These are phyloP conservation scores for Cladopsammia gracilis DNA, from an alignment of 64 coral and sea anemone genomes.

Conservation along the genomic window DNA sequence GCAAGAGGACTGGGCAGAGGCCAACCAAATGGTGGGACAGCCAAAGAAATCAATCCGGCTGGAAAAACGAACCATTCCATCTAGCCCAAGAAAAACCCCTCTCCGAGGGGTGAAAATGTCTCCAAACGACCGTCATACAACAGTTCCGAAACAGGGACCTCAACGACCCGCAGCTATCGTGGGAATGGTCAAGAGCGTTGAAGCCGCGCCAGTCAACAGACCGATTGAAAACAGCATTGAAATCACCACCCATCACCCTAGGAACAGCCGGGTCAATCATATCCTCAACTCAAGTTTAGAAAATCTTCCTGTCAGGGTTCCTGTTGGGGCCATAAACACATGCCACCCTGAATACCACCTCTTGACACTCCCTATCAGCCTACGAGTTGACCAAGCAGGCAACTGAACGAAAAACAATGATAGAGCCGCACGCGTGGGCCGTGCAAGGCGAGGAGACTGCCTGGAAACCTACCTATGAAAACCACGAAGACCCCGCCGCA, in stretches of 20 bases:
- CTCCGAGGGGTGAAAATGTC: not conserved
- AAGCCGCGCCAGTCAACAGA: not conserved
- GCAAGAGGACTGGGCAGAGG: not conserved
- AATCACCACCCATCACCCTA: not conserved
- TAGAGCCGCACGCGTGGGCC: not conserved
- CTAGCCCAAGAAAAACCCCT: not conserved
- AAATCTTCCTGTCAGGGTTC: not conserved
- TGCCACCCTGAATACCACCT: not conserved
- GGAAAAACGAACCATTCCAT: no score
- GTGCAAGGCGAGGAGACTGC: conserved; percentile 4
- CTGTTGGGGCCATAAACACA: not conserved
- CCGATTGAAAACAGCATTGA: not conserved
- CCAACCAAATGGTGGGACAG: no score
- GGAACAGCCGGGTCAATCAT: no score
- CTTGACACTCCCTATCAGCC: not conserved
- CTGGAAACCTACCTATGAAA: not conserved
- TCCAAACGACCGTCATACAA: no score
- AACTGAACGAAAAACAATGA: not conserved
- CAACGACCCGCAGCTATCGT: not conserved
- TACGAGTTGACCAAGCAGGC: not conserved
- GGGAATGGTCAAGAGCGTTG: no score
- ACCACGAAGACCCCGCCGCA: conserved; percentile 4
- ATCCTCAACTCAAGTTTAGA: no score
- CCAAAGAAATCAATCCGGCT: no score
- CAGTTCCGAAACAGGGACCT: no score